phyloP scores from a whole-genome alignment of 2,113 vertebrate species.

The Isichthys henryi region DNA sequence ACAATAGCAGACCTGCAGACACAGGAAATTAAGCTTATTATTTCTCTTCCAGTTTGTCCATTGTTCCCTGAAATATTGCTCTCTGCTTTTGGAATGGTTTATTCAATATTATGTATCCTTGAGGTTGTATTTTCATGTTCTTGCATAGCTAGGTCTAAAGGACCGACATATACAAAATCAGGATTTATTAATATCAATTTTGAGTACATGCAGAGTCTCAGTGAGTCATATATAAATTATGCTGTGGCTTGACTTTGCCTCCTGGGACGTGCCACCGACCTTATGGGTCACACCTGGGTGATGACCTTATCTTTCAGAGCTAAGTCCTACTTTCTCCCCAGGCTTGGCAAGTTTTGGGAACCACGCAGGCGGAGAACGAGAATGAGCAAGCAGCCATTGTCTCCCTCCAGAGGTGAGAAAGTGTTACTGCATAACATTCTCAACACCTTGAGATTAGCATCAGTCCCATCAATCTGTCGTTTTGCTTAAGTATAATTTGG shows the following conservation, averaged over 20 bases:
- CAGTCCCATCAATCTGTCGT: neutral
- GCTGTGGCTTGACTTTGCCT: constrained; percentile 1
- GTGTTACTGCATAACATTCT: constrained; percentile 33
- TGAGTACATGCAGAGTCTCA: neutral
- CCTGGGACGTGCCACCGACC: constrained; percentile 8
- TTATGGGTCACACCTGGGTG: constrained; percentile 21
- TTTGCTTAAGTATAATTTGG: neutral
- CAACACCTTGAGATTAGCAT: neutral
- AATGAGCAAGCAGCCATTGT: constrained; percentile 96
- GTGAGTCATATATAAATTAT: neutral
- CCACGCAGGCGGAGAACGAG: constrained; percentile 95
- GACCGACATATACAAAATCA: neutral
- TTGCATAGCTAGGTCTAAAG: neutral
- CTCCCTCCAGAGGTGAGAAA: constrained; percentile 89
- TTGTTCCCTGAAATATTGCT: neutral
- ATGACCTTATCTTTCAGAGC: constrained; percentile 29
- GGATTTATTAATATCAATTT: neutral
- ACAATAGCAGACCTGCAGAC: neutral
- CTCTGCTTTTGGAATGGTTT: neutral
- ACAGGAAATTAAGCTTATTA: neutral
- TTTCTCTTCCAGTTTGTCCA: neutral
- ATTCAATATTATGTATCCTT: neutral
- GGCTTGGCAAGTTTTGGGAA: constrained; percentile 96
- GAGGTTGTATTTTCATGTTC: neutral
- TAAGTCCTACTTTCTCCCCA: constrained; percentile 46